Base-by-base conservation (phyloP, 2,797 vertebrate species). In the Pangasius krempfi region DNA sequence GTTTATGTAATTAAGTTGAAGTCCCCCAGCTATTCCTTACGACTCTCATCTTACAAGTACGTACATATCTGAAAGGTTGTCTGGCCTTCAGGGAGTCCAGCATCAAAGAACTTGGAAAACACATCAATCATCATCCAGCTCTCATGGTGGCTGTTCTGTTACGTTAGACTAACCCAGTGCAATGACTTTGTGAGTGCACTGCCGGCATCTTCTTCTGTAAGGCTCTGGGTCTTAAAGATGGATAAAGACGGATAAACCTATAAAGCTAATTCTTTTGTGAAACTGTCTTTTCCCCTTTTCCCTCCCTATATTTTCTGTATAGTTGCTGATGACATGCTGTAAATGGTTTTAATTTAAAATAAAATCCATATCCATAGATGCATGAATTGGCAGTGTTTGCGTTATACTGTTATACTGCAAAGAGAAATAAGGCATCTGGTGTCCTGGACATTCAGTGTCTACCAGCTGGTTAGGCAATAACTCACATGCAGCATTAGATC, bases 81-180 rank as follows among this genome's bases (percentile, higher is more conserved):
- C 73, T 75, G 70, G 72, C 84, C 82, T 89, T 88, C 60, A 54
- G 79, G 85, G 88, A 92, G 83, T 76, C 89, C 79, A 79, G 90
- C 72, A 33, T 56, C 85, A 76, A 82, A 89, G 86, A 89, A 90
- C 78, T 86, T 47, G 88, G 85, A 88, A 90, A 90, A 89, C 73
- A 89, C 82, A 91, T 92, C 89, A 85, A 90, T 91, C 89, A 87
- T 87, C 84, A 79, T 87, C 85, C 66, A 56, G 85, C 73, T 75
- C 86, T 68, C 72, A 9, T 85, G 25, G 84, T 88, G 87, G 88
- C 58, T 81, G 82, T 85, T 91, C 89, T 80, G 37, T 60, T 83
- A 90, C 85, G 84, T 81, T 62, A 83, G 79, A 70, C 81, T 86
- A 73, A 54, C 82, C 56, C 18, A n/a, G 78, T 73, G 25, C 89